Evolutionary conservation across 1,140 invertebrate genomes (phyloP).

Genomic region (Pissodes strobi): DNA sequence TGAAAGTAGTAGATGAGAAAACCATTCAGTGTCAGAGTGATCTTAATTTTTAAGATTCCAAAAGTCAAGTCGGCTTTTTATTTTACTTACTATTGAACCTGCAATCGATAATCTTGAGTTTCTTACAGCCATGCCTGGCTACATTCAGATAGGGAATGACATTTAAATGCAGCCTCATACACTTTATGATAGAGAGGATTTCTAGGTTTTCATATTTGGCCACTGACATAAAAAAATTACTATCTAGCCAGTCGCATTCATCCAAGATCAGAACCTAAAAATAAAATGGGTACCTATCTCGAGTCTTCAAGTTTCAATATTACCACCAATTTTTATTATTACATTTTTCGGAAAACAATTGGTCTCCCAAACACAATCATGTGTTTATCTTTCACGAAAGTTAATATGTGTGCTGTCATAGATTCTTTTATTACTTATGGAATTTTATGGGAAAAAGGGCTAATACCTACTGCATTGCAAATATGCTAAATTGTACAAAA

Average conservation of each 20-base stretch:
- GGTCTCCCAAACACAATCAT: background rate
- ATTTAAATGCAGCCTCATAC: conserved; percentile 41
- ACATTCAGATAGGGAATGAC: conserved; percentile 44
- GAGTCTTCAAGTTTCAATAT: too few relatives aligned
- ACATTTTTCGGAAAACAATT: too few relatives aligned
- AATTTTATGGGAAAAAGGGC: too few relatives aligned
- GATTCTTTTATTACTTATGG: too few relatives aligned
- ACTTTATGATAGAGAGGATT: conserved; percentile 47
- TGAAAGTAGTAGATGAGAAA: conserved; percentile 11
- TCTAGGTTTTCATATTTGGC: conserved; percentile 46
- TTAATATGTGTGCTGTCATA: background rate
- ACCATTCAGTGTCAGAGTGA: background rate
- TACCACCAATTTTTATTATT: too few relatives aligned
- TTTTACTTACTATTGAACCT: conserved; percentile 37
- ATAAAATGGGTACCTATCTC: too few relatives aligned
- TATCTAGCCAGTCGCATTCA: conserved; percentile 44
- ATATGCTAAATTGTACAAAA: too few relatives aligned
- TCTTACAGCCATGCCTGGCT: conserved; percentile 45
- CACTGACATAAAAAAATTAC: conserved; percentile 44
- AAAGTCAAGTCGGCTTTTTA: background rate
- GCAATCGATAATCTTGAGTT: conserved; percentile 44
- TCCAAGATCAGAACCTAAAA: conserved; percentile 48
- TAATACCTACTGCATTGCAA: too few relatives aligned
- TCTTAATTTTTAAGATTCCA: background rate
- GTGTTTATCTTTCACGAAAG: background rate